Conservation (phyloP, 2,797 vertebrate species). For the Spheniscus humboldti region DNA sequence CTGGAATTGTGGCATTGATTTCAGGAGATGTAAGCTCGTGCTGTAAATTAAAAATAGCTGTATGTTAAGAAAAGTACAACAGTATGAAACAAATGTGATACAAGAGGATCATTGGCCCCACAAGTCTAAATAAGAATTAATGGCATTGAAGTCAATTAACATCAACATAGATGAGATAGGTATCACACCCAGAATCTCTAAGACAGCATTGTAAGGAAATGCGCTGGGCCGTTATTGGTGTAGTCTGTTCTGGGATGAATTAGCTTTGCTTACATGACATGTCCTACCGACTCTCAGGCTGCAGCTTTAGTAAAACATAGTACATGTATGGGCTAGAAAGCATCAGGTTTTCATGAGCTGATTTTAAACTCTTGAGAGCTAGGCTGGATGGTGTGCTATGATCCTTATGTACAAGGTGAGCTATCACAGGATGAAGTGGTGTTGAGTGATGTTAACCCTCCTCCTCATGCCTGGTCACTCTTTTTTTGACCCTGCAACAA, state of each 20-base stretch:
- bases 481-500: not conserved
- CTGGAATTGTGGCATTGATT: not conserved
- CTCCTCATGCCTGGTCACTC: not conserved
- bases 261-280: not conserved
- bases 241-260: not conserved
- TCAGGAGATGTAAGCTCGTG: not conserved
- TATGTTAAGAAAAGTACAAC: not conserved
- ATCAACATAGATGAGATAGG: not conserved
- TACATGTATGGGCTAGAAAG: not conserved
- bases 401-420: not conserved
- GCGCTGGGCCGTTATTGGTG: no score
- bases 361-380: not conserved
- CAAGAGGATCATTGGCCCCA: not conserved
- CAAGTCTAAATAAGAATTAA: not conserved
- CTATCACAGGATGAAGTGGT: not conserved
- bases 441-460: not conserved
- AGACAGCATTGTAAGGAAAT: not conserved
- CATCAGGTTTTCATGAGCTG: not conserved
- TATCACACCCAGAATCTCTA: not conserved
- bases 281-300: not conserved
- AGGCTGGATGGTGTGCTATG: not conserved
- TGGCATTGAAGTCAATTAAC: not conserved
- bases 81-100: not conserved
- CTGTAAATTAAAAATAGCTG: not conserved
- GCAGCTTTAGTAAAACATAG: not conserved